Conservation (phyloP, 2,113 vertebrate species). For the Sclerurus mexicanus region DNA sequence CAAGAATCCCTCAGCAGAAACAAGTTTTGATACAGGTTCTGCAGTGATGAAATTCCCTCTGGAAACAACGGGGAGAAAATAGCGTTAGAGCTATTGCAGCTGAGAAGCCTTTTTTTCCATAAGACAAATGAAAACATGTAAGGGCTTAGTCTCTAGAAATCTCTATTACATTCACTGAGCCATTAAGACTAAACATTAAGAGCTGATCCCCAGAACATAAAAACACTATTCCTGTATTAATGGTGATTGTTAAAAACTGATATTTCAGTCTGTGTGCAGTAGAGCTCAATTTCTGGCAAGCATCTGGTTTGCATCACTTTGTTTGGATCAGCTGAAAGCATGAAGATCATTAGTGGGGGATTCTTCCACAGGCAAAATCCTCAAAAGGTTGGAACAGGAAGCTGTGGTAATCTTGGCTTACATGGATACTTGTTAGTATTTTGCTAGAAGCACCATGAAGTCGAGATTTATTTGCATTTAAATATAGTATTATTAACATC, state of each 20-base stretch:
- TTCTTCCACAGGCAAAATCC: neutral
- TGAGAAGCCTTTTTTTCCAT: neutral
- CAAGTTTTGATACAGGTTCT: neutral
- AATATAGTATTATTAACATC: neutral
- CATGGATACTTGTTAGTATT: neutral
- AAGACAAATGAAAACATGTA: neutral
- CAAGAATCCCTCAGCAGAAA: neutral
- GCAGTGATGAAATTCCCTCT: neutral
- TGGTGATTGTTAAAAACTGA: neutral
- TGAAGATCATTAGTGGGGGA: neutral
- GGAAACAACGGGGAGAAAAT: neutral
- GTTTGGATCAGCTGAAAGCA: neutral
- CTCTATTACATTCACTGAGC: neutral
- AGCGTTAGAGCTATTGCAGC: neutral
- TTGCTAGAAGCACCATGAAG: neutral
- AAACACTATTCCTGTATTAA: neutral
- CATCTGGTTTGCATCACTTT: neutral
- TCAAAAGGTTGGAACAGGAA: neutral
- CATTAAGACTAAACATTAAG: neutral
- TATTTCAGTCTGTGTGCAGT: neutral
- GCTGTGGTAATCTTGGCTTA: neutral
- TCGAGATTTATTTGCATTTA: neutral
- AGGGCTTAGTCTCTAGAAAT: neutral
- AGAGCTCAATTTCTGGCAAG: neutral
- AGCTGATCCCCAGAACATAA: neutral